Evolutionary conservation across 2,888 invertebrate species (phyloP).

Genomic region (Conchocele bisecta): DNA sequence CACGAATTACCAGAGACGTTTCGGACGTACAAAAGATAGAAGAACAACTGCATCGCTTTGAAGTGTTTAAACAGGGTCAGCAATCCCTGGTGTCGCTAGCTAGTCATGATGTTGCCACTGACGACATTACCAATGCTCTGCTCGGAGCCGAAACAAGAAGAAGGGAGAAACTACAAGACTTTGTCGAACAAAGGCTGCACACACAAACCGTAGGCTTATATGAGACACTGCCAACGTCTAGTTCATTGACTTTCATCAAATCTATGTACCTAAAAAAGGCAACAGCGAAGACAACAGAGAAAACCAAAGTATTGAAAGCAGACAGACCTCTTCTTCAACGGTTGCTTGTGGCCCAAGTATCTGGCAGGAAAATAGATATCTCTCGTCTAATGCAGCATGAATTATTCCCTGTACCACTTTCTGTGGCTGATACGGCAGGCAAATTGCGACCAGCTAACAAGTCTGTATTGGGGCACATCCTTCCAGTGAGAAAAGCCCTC

Average conservation of each 20-base stretch:
- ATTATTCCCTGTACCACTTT: conserved; percentile 5
- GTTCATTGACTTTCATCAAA: too few species aligned
- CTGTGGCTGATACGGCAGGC: conserved; percentile 4
- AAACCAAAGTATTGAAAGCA: too few species aligned
- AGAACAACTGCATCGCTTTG: background rate
- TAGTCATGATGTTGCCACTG: background rate
- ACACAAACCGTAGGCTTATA: too few species aligned
- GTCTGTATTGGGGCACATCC: background rate
- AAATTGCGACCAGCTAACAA: background rate
- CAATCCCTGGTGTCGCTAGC: background rate
- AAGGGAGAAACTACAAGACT: too few species aligned
- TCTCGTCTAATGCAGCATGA: background rate
- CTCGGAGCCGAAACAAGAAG: too few species aligned
- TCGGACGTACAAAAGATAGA: background rate
- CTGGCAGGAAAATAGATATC: background rate
- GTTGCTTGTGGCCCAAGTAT: background rate
- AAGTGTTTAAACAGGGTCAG: background rate
- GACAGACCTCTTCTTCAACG: background rate
- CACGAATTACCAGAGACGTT: background rate
- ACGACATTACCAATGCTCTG: too few species aligned
- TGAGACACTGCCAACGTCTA: too few species aligned
- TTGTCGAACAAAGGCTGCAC: too few species aligned
- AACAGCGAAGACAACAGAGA: too few species aligned
- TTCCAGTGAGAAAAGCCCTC: background rate
- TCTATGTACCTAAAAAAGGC: too few species aligned